Percentiles rank a stretch among this genome's conserved stretches.
Conservation (phyloP, 1,140 invertebrate species). For the Phthorimaea operculella region DNA sequence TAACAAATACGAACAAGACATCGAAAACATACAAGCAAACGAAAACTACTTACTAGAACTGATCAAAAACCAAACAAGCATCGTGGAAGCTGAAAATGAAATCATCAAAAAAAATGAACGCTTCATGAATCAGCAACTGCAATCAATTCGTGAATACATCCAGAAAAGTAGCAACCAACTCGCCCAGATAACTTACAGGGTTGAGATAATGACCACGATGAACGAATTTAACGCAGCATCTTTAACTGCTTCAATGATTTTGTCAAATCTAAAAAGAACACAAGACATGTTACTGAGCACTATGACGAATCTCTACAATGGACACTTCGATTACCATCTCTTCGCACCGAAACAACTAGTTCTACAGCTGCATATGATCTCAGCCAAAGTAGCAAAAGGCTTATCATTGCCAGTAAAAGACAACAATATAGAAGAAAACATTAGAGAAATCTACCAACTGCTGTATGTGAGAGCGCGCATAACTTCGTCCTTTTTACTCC, state of each 20-base stretch:
- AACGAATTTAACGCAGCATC: conserved; percentile 1
- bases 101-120: conserved; percentile 1
- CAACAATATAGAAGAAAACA: neutral
- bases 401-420: neutral
- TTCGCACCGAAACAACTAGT: neutral
- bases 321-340: conserved; percentile 4
- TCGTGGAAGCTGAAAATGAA: conserved; percentile 2
- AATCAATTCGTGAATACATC: neutral
- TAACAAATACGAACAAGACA: conserved; percentile 2
- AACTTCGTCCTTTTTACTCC: neutral
- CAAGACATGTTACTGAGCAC: conserved; percentile 6
- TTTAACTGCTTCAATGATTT: neutral
- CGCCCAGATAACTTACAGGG: neutral
- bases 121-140: neutral
- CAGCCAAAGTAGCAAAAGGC: neutral
- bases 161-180: neutral
- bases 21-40: neutral
- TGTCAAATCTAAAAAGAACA: neutral
- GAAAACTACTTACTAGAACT: conserved; percentile 2
- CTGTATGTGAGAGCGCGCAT: conserved; percentile 6
- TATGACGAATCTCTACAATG: neutral
- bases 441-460: conserved; percentile 2
- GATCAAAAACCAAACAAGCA: conserved; percentile 6
- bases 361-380: conserved; percentile 2
- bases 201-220: neutral